These are phyloP conservation scores for Gymnarchus niloticus DNA, from an alignment of 2,113 vertebrate genomes.

Conservation along the genomic window DNA sequence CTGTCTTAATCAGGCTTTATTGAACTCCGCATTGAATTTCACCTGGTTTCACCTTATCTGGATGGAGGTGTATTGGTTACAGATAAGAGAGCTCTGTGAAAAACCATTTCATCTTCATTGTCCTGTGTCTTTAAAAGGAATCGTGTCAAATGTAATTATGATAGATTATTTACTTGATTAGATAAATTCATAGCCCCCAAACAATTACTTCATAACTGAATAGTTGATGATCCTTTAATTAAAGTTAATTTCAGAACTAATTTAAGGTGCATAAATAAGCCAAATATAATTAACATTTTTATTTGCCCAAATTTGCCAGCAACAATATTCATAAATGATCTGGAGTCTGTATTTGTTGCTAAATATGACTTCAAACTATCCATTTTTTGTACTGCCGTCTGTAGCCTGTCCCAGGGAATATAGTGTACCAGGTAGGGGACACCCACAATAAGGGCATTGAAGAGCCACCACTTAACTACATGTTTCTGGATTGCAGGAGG, in stretches of 20 bases:
- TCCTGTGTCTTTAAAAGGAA: neutral
- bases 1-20: neutral
- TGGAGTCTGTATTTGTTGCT: neutral
- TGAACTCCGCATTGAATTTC: neutral
- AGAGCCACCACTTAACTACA: neutral
- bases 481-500: neutral
- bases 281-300: constrained; percentile 8
- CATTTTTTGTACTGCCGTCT: too few species aligned
- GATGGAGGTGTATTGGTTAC: neutral
- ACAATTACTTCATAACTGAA: constrained; percentile 1
- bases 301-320: neutral
- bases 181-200: constrained; percentile 2
- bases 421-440: neutral
- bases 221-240: constrained; percentile 12
- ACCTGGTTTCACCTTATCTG: neutral
- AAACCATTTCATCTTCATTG: neutral
- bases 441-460: neutral
- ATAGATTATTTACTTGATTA: constrained; percentile 13
- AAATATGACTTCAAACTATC: neutral
- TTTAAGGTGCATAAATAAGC: constrained; percentile 5
- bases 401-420: neutral
- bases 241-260: neutral
- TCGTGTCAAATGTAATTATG: constrained; percentile 2
- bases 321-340: neutral
- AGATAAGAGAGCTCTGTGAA: neutral